phyloP scores from a whole-genome alignment of 2,888 invertebrate genomes.

The Hemistola chrysoprasaria region DNA sequence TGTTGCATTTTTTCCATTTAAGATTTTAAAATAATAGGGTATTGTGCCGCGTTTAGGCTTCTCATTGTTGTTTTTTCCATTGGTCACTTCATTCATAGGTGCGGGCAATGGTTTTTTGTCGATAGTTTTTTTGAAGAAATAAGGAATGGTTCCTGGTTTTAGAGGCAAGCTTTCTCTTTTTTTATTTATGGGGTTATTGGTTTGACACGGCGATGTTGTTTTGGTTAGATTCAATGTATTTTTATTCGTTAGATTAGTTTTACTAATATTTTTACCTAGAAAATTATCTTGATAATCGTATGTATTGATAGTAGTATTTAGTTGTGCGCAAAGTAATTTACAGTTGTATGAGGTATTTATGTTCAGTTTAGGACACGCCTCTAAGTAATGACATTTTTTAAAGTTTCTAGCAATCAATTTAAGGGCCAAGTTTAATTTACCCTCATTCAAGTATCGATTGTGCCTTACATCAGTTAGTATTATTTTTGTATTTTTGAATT shows the following conservation, averaged over 20 bases:
- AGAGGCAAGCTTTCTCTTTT: too few species aligned
- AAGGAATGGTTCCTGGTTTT: neutral
- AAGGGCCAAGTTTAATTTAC: neutral
- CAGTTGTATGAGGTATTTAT: neutral
- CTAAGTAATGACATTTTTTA: neutral
- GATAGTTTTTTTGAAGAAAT: neutral
- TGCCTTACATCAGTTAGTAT: neutral
- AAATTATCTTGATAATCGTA: neutral
- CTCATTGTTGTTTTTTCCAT: neutral
- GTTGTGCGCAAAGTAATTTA: neutral
- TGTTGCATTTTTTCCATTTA: neutral
- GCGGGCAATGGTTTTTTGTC: too few species aligned
- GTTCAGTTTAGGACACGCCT: too few species aligned
- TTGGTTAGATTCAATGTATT: neutral
- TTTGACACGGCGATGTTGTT: too few species aligned
- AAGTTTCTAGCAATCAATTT: neutral
- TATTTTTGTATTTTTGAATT: neutral
- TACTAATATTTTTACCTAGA: neutral
- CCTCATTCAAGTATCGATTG: neutral
- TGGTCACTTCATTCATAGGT: neutral
- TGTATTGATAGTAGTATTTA: neutral
- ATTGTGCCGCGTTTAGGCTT: neutral
- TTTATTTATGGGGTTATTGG: too few species aligned
- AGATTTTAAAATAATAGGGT: neutral
- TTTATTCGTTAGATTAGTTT: neutral